These are phyloP conservation scores for Synergus gifuensis DNA, from an alignment of 2,888 invertebrate genomes.

Conservation along the genomic window DNA sequence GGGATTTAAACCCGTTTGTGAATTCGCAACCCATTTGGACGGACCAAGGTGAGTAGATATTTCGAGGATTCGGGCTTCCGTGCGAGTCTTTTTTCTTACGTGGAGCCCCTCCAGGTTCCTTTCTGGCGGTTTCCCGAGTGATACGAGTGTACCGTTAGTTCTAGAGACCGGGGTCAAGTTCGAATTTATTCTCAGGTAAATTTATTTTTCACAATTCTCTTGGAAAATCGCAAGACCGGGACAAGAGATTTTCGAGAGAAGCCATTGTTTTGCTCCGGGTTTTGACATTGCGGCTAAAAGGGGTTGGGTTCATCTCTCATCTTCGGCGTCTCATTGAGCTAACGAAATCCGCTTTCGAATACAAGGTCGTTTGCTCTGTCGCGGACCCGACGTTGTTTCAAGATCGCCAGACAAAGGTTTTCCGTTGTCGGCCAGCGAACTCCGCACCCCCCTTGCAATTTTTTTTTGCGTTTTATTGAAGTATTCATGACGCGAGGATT, in stretches of 20 bases:
- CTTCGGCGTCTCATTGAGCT: conserved; percentile 26
- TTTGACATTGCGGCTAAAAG: conserved; percentile 57
- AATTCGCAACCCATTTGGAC: conserved; percentile 86
- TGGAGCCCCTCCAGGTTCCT: conserved; percentile 52
- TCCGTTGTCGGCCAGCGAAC: conserved; percentile 41
- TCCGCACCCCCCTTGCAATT: conserved; percentile 11
- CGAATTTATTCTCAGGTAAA: not conserved
- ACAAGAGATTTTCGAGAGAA: conserved; percentile 9
- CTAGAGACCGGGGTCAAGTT: not conserved
- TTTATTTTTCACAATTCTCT: not conserved
- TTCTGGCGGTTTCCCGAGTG: conserved; percentile 49
- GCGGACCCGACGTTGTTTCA: conserved; percentile 22
- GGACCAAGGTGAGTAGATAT: conserved; percentile 85
- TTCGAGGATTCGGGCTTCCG: conserved; percentile 42
- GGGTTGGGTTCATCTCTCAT: conserved; percentile 52
- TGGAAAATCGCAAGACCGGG: not conserved
- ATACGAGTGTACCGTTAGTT: conserved; percentile 37
- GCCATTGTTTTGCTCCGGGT: conserved; percentile 49
- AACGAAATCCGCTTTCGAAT: conserved; percentile 21
- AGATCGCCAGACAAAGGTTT: conserved; percentile 33
- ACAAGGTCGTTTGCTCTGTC: conserved; percentile 29
- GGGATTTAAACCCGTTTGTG: conserved; percentile 80
- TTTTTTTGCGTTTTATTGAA: conserved; percentile 20
- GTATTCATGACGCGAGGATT: conserved; percentile 2
- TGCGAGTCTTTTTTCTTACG: conserved; percentile 77